Base-by-base conservation (phyloP, 2,888 invertebrate genomes). In the Embidobia sp. region DNA sequence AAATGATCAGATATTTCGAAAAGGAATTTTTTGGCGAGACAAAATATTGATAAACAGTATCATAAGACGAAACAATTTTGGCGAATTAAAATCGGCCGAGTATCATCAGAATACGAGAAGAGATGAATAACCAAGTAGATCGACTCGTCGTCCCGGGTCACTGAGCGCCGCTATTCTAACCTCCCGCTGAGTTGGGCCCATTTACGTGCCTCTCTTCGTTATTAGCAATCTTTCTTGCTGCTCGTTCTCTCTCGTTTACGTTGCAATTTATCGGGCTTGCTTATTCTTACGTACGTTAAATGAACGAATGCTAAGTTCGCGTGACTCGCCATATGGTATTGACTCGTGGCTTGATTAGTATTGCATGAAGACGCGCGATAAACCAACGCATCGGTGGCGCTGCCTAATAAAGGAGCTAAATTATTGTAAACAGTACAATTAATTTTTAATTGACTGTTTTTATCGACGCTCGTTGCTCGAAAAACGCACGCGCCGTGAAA, bases 101-200 rank as follows among this genome's bases (percentile, higher is more conserved):
- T 83, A 83, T 82, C 80, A 75, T 79, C 77, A 77, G 81, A 82
- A 82, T 80, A 80, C 57, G 77, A 82, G 77, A 81, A 80, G 81
- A 81, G 82, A 81, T 72, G 85, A 82, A 85, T 84, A 84, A 83
- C 75, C 81, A 82, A 84, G 83, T 84, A 82, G 84, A 83, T 83
- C 82, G 80, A 77, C 81, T 82, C 80, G 83, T 79, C 72, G 75
- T 66, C 74, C 37, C 61, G 79, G 77, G 77, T 78, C 79, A 79
- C 64, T 61, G 77, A 74, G 74, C 61, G 72, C 67, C 61, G 74
- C 72, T 51, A 77, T 76, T 55, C 63, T 40, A 59, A 59, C 55
- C 61, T 59, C 81, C 80, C 42, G 80, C 75, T 77, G 80, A 49
- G 79, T 44, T 72, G 59, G 70, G 74, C 74, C 74, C 74, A 79